phyloP scores from a whole-genome alignment of 2,888 invertebrate genomes.

The Caenorhabditis doughertyi region DNA sequence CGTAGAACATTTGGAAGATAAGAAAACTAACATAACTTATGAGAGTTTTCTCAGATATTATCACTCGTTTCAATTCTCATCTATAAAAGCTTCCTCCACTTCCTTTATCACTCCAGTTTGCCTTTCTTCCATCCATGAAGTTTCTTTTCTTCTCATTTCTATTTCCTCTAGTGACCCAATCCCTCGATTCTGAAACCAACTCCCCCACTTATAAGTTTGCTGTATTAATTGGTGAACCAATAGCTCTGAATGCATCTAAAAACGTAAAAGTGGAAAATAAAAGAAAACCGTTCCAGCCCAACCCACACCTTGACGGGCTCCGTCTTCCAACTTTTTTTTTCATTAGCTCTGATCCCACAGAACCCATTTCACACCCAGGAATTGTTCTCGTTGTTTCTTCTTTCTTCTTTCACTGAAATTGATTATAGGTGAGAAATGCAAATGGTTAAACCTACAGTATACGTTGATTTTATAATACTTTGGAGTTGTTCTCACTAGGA shows the following conservation, averaged over 20 bases:
- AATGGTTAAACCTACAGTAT: not conserved
- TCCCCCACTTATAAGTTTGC: conserved; percentile 23
- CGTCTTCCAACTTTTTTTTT: no score
- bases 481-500: not conserved
- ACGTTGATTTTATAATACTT: conserved; percentile 1
- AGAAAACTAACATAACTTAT: no score
- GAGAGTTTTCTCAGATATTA: no score
- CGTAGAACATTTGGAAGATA: no score
- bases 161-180: not conserved
- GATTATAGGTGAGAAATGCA: no score
- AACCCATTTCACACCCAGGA: not conserved
- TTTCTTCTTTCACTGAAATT: not conserved
- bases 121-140: not conserved
- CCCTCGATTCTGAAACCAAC: not conserved
- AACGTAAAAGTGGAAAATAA: not conserved
- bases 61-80: not conserved
- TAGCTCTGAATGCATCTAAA: not conserved
- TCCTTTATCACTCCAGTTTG: not conserved
- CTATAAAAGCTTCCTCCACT: not conserved
- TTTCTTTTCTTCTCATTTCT: not conserved
- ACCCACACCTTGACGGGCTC: no score
- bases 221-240: conserved; percentile 12
- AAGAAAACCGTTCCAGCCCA: no score
- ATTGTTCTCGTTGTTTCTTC: not conserved
- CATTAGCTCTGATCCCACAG: not conserved